A percentile compares a stretch with the other conserved stretches of the same genome.
Evolutionary conservation across 2,113 vertebrate species (phyloP).

Genomic region (Amia ocellicauda): DNA sequence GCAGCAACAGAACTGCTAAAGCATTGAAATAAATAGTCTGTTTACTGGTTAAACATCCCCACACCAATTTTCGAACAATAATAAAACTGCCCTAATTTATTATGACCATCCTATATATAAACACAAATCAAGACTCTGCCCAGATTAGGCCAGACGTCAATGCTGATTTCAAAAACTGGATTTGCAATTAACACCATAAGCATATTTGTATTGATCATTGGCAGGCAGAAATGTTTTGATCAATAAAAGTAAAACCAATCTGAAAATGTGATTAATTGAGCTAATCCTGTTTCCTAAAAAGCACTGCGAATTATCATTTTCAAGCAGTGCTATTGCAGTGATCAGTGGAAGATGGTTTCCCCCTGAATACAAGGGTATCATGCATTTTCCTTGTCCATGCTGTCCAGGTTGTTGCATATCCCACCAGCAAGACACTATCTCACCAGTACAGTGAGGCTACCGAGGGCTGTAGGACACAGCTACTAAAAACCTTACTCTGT

Average conservation of each 20-base stretch:
- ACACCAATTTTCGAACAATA: constrained; percentile 3
- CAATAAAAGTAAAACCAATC: constrained; percentile 77
- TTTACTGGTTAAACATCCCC: constrained; percentile 8
- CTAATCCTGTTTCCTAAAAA: constrained; percentile 81
- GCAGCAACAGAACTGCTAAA: too few species aligned
- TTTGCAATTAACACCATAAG: constrained; percentile 73
- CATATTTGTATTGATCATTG: constrained; percentile 83
- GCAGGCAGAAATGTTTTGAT: constrained; percentile 61
- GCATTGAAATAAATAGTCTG: constrained; percentile 11
- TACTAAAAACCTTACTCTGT: too few species aligned
- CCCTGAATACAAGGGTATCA: constrained; percentile 26
- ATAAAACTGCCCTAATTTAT: constrained; percentile 23
- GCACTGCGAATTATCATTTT: constrained; percentile 68
- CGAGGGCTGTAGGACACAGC: too few species aligned
- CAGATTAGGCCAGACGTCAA: constrained; percentile 54
- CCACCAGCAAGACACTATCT: too few species aligned
- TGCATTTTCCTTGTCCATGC: constrained; percentile 1
- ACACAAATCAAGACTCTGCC: constrained; percentile 41
- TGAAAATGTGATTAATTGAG: constrained; percentile 85
- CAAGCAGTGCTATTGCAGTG: constrained; percentile 48
- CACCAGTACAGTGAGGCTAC: too few species aligned
- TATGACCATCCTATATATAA: constrained; percentile 24
- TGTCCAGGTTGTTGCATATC: background rate
- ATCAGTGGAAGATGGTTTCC: constrained; percentile 48
- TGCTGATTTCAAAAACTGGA: constrained; percentile 78